Base-by-base conservation (phyloP, 2,113 vertebrate species). In the Cinclus mexicanus region DNA sequence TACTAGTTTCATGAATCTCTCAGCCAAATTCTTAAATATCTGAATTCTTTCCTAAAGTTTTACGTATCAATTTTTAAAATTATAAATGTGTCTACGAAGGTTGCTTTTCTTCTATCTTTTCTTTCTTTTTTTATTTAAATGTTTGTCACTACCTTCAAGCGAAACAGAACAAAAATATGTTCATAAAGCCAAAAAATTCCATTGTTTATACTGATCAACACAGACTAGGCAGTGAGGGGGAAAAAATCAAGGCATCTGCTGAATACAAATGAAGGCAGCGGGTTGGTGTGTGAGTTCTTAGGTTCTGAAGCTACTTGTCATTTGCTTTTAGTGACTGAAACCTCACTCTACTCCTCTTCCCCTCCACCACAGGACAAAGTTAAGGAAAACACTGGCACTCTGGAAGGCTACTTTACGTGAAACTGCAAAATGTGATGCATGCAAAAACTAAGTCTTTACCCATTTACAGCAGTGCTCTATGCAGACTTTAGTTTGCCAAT, bases 241-340 rank as follows among this genome's bases (percentile, higher is more conserved):
- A 89, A 94, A 89, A 97, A 96, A 82, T 42, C 0, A 10, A 93
- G 80, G 86, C 94, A 50, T 97, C 95, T 81, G 37, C 91, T 90
- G 98, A 97, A 98, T 97, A 97, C 96, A 97, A 98, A 97, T 97
- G 87, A 97, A 97, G 96, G 50, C 57, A 96, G 95, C 93, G 97
- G 93, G 96, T 97, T 96, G 91, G 26, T 83, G 74, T 49, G 26
- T 75, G 83, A 90, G 57, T 64, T 53, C 63, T 83, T 85, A 77
- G 69, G 49, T 83, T 93, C 53, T 89, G 81, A 91, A 97, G 77
- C 65, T 96, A 82, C 79, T 91, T 89, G 70, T 89, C 65, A 71
- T 94, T 91, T 95, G 44, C 65, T 86, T 93, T 94, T 70, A 82
- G 60, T 18, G 31, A 60, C 78, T 88, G 57, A 83, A 94, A 74